Conservation (phyloP, 2,797 vertebrate species). For the Caiman crocodilus region DNA sequence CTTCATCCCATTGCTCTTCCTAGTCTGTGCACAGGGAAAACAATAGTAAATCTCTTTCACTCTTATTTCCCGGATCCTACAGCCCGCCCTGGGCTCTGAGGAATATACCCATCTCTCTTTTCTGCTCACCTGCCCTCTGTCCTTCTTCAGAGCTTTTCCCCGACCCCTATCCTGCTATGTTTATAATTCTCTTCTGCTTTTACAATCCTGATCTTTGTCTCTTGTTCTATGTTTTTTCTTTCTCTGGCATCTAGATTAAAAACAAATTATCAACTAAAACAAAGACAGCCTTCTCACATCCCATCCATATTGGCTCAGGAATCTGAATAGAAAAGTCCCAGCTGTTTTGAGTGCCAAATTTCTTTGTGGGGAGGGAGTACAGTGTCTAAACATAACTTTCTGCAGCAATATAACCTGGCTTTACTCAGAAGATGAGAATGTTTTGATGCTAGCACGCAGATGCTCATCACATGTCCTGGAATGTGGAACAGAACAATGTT, state of each 20-base stretch:
- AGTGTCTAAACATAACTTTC: not conserved
- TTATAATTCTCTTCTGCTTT: not conserved
- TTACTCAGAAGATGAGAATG: not conserved
- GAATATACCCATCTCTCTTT: not conserved
- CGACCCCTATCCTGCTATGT: not conserved
- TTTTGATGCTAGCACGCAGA: not conserved
- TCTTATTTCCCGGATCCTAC: not conserved
- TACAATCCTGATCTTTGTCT: not conserved
- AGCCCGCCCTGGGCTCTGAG: fast-evolving
- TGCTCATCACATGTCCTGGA: not conserved
- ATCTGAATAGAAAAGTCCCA: not conserved
- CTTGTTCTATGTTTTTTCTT: not conserved
- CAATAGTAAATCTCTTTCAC: not conserved
- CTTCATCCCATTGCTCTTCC: not conserved
- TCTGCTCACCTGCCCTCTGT: not conserved
- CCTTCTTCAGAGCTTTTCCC: not conserved
- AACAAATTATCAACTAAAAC: not conserved
- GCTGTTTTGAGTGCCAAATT: not conserved
- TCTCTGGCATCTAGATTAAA: not conserved
- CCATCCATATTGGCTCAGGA: not conserved
- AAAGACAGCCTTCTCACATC: not conserved
- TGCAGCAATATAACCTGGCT: not conserved
- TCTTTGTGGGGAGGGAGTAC: not conserved
- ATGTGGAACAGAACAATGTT: not conserved
- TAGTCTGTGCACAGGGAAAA: not conserved